Conservation (phyloP, 2,888 invertebrate genomes). For the Margaritifera margaritifera region DNA sequence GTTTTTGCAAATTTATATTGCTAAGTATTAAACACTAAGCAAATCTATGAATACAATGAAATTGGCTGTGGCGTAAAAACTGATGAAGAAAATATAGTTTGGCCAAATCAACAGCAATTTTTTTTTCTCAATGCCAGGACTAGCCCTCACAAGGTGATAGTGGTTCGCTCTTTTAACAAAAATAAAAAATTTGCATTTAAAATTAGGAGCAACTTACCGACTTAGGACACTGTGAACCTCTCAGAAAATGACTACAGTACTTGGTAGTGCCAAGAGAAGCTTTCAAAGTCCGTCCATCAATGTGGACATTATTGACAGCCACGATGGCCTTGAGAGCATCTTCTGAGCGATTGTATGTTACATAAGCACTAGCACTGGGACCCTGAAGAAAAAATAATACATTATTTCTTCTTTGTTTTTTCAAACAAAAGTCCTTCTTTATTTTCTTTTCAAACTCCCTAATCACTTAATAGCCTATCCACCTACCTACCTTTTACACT, state of each 20-base stretch:
- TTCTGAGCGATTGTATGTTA: slow-evolving; percentile 90
- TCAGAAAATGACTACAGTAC: slow-evolving; percentile 99
- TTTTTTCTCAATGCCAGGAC: too few relatives aligned
- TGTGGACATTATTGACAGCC: slow-evolving; percentile 95
- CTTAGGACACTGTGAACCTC: slow-evolving; percentile 97
- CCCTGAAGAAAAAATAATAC: slow-evolving; percentile 57
- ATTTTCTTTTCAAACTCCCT: neutral
- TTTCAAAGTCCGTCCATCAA: slow-evolving; percentile 96
- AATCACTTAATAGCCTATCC: too few relatives aligned
- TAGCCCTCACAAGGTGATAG: too few relatives aligned
- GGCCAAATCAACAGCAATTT: too few relatives aligned
- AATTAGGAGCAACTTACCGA: slow-evolving; percentile 74
- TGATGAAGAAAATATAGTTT: too few relatives aligned
- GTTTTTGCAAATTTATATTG: too few relatives aligned
- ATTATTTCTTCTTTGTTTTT: neutral
- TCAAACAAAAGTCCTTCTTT: neutral
- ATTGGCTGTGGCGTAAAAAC: too few relatives aligned
- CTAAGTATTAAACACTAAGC: too few relatives aligned
- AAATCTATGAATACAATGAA: too few relatives aligned
- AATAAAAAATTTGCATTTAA: neutral
- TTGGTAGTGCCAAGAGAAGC: slow-evolving; percentile 99
- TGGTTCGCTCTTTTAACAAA: too few relatives aligned
- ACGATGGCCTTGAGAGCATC: slow-evolving; percentile 98
- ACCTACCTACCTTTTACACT: too few relatives aligned
- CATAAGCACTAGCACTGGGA: slow-evolving; percentile 86